Percentiles rank a stretch among this genome's conserved stretches.
These are phyloP conservation scores for Electrona antarctica DNA, from an alignment of 2,113 vertebrate species.

Conservation along the genomic window DNA sequence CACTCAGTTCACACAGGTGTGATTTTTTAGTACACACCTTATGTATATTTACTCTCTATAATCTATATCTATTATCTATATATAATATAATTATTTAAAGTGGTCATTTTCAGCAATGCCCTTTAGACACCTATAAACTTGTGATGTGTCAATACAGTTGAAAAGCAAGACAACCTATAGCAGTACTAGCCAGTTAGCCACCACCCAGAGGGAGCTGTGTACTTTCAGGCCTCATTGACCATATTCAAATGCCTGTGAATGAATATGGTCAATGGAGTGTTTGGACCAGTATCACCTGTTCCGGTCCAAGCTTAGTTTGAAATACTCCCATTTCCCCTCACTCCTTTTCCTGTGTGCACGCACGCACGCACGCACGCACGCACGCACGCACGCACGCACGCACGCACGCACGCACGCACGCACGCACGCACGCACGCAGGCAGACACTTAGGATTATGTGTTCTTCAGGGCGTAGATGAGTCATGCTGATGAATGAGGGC, in stretches of 20 bases:
- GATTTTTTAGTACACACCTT: too few relatives aligned
- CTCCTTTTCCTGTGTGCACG: neutral
- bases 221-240: too few relatives aligned
- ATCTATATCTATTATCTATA: too few relatives aligned
- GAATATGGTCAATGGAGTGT: neutral
- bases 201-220: neutral
- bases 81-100: too few relatives aligned
- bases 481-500: neutral
- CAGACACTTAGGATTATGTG: neutral
- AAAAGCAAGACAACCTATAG: neutral
- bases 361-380: too few relatives aligned
- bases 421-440: neutral
- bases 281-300: neutral
- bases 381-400: too few relatives aligned
- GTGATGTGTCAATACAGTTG: neutral
- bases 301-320: neutral
- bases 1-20: too few relatives aligned
- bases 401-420: neutral
- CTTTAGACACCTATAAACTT: neutral
- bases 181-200: neutral
- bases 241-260: too few relatives aligned
- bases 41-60: too few relatives aligned
- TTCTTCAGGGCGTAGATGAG: neutral
- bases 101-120: too few relatives aligned
- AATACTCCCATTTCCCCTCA: neutral